Conservation (phyloP, 2,888 invertebrate species). For the Latrodectus hesperus region DNA sequence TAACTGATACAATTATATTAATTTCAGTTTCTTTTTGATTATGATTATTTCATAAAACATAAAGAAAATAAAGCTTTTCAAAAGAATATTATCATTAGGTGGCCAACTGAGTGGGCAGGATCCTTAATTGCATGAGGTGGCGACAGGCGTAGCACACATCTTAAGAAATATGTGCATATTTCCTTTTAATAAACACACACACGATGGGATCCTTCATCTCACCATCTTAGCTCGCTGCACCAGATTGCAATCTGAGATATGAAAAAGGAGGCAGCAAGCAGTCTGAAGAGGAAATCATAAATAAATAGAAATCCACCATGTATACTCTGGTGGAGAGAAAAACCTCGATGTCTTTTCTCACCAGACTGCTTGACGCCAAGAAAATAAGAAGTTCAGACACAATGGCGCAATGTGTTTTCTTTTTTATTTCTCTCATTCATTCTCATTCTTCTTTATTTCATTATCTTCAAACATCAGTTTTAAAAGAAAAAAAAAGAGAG, state of each 20-base stretch:
- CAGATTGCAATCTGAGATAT: conserved; percentile 22
- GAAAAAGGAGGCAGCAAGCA: too few species aligned
- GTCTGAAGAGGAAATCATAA: too few species aligned
- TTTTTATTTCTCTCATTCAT: not conserved
- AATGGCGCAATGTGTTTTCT: conserved; percentile 21
- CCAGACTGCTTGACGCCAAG: conserved; percentile 44
- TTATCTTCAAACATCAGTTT: not conserved
- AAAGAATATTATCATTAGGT: too few species aligned
- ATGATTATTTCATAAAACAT: too few species aligned
- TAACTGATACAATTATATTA: too few species aligned
- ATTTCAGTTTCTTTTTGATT: too few species aligned
- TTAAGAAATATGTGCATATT: conserved; percentile 13
- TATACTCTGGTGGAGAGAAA: not conserved
- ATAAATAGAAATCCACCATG: not conserved
- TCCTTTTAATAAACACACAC: conserved; percentile 35
- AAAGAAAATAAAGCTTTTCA: too few species aligned
- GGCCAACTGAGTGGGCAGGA: not conserved
- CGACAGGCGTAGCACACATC: conserved; percentile 46
- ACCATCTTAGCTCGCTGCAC: not conserved
- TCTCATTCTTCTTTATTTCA: not conserved
- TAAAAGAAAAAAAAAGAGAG: not conserved
- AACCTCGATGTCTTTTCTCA: conserved; percentile 21
- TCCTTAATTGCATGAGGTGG: conserved; percentile 41
- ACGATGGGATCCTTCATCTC: not conserved
- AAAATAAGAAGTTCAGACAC: conserved; percentile 27